Conservation (phyloP, 2,113 vertebrate genomes). For the Serinus canaria region DNA sequence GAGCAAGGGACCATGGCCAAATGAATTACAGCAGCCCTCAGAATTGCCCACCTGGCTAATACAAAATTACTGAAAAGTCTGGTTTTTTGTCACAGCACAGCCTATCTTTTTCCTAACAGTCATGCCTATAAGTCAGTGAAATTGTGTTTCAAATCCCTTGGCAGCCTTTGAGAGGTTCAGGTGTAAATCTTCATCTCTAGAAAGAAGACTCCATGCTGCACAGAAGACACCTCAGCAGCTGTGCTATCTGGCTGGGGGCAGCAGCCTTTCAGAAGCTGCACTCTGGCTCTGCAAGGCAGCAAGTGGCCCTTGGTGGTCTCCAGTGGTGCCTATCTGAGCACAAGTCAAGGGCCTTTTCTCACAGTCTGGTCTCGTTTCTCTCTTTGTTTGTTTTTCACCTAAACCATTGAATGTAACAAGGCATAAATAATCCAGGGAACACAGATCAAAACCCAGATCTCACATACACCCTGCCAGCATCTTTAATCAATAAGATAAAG, state of each 20-base stretch:
- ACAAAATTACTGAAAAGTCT: neutral
- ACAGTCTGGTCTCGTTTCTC: neutral
- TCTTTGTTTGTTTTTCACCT: neutral
- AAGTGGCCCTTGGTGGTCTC: neutral
- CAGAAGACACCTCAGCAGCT: neutral
- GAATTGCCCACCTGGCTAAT: neutral
- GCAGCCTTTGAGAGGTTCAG: neutral
- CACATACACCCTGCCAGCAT: fast-evolving
- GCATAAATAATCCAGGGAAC: neutral
- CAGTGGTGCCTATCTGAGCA: neutral
- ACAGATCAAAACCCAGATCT: slow-evolving; percentile 31
- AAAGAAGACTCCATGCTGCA: neutral
- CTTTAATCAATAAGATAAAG: slow-evolving; percentile 52
- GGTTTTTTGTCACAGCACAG: neutral
- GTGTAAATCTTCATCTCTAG: neutral
- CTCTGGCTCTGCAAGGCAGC: neutral
- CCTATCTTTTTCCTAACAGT: neutral
- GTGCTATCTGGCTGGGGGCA: neutral
- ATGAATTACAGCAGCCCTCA: neutral
- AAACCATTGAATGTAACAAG: neutral
- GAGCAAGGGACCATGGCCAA: neutral
- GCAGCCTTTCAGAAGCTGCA: neutral
- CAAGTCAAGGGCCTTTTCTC: neutral
- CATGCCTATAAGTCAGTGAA: neutral
- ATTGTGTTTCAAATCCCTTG: neutral